These are phyloP conservation scores for Bubo bubo DNA, from an alignment of 2,113 vertebrate species.

Conservation along the genomic window DNA sequence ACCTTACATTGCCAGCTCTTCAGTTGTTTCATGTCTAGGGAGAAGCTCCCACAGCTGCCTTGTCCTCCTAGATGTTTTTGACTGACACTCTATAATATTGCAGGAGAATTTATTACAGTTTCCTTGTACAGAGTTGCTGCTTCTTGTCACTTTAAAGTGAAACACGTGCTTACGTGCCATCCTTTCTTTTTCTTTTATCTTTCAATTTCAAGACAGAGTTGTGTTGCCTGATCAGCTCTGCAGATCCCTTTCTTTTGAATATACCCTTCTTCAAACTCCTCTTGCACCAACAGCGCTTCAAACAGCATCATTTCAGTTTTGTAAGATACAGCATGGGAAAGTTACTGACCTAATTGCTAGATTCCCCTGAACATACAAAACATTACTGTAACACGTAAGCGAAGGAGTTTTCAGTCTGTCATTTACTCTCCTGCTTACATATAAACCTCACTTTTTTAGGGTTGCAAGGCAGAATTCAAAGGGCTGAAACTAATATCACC, in stretches of 20 bases:
- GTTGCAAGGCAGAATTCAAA: background rate
- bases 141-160: background rate
- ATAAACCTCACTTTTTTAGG: background rate
- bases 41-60: constrained; percentile 34
- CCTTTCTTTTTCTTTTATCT: background rate
- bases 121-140: background rate
- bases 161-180: background rate
- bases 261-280: background rate
- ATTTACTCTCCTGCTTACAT: background rate
- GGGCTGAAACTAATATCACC: background rate
- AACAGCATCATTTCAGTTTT: background rate
- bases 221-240: background rate
- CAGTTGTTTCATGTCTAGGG: background rate
- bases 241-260: background rate
- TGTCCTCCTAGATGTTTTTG: constrained; percentile 19
- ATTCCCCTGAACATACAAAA: background rate
- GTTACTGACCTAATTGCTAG: background rate
- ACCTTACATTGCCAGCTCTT: background rate
- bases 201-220: background rate
- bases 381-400: background rate
- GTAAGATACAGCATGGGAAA: background rate
- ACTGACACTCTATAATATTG: background rate
- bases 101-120: background rate
- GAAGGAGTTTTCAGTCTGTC: background rate
- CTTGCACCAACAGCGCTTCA: background rate